A percentile compares a stretch with the other conserved stretches of the same genome.
These are phyloP conservation scores for Nesidiocoris tenuis DNA, from an alignment of 2,888 invertebrate genomes.

Conservation along the genomic window DNA sequence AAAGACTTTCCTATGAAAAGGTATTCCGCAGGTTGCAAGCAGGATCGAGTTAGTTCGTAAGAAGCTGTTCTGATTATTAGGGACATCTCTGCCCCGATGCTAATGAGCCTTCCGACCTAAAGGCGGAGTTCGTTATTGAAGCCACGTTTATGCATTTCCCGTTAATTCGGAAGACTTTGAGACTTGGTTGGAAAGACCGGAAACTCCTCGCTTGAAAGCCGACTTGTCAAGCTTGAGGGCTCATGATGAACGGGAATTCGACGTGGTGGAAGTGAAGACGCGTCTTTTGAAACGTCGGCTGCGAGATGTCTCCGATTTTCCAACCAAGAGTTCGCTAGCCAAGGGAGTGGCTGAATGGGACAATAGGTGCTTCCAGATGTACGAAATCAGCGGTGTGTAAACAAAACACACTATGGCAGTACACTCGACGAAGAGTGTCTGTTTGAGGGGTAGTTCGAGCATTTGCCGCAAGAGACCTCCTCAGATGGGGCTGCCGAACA, in stretches of 20 bases:
- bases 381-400: no score
- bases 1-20: neutral
- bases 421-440: no score
- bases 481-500: no score
- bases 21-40: neutral
- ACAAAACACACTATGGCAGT: no score
- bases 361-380: no score
- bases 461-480: no score
- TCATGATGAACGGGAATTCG: neutral
- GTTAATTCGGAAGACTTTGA: neutral
- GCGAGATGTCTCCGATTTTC: neutral
- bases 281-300: neutral
- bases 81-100: neutral
- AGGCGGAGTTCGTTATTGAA: neutral
- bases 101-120: neutral
- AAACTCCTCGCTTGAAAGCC: neutral
- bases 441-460: no score
- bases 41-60: neutral
- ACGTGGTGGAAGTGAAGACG: neutral
- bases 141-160: neutral
- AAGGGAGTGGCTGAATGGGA: no score
- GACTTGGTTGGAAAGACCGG: neutral
- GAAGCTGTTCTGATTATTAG: neutral
- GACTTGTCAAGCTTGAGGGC: neutral
- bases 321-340: no score